Base-by-base conservation (phyloP, 2,888 invertebrate species). In the Cephus sareptanus region DNA sequence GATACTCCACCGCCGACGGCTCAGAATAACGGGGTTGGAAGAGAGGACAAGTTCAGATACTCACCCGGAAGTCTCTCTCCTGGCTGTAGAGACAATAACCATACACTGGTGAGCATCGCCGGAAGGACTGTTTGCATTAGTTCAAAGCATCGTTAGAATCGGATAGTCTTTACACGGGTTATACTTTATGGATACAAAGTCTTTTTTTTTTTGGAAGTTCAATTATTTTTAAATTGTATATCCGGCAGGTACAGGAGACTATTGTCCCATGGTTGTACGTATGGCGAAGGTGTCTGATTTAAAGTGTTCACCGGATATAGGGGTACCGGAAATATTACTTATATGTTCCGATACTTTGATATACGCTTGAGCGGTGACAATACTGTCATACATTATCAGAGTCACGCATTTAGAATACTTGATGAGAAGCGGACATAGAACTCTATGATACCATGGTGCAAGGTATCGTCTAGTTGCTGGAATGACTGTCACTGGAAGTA, bases 1-100 rank as follows among this genome's bases (percentile, higher is more conserved):
- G 93, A 93, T 3, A 81, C 75, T 74, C 87, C 84, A 73, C 86
- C 84, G 82, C 86, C 85, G 11, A 23, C 71, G n/a, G 34, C 30
- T 73, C 78, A 79, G 74, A 37, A 73, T 74, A 86, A 85, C 75
- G 87, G 85, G 3, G 40, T 80, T 12, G 75, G 78, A 23, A 85
- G 89, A 31, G 90, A 90, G 34, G 89, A 90, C 75, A 90, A 90
- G 84, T 90, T 89, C 79, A 83, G 89, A 79, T 90, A 89, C 78
- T 89, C 90, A 30, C 88, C 90, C 15, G 87, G 89, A 76, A 89
- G 88, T 70, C 81, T 89, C 40, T 90, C 90, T 37, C 86, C 89
- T 12, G 87, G 85, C 31, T 90, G 86, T 79, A 85, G 89, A 75
- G 90, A 91, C 30, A 91, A 90, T 34, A 89, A 89, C 31, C 85